Evolutionary conservation across 2,888 invertebrate species (phyloP), one percentile per base, ranked within the genome.

Genomic region (Drosophila pegasa): DNA sequence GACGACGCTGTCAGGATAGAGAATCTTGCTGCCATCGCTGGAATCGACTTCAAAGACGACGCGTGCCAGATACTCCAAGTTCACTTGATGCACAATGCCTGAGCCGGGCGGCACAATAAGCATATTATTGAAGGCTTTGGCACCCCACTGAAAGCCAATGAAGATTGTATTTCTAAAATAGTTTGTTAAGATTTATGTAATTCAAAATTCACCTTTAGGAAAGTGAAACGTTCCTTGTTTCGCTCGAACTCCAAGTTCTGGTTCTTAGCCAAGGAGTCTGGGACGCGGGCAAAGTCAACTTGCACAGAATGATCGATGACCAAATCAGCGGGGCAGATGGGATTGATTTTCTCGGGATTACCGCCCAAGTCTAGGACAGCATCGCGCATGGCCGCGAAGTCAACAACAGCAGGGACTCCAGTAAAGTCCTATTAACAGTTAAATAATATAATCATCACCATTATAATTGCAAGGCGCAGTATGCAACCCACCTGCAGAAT

Each of bases 301-400:
- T 99, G 99, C 48, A 99, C 96, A 0, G 99, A 99, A 91, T 99
- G 99, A 93, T 99, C 99, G 61, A 99, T 98, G 41, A 99, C 99
- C 77, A 99, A 94, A 93, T 99, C 99, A 0, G 98, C 98, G 0
- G 99, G 99, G 89, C 99, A 99, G 63, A 97, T 95, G 0, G 99
- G 99, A 93, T 99, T 99, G 88, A 99, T 99, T 91, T 96, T 96
- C 80, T 97, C 94, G 0, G 98, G 97, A 93, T 99, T 94, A 0
- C 98, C 98, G 0, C 96, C 96, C 5, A 99, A 93, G 22, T 94
- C 93, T 79, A 96, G 94, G 0, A 99, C 97, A 0, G 98, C 98
- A 92, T 99, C 98, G 65, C 99, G 94, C 99, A 99, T 99, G 1
- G 98, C 98, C 14, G 99, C 99, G 93, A 99, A 98, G 93, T 99